Percentiles rank a stretch among this genome's conserved stretches.
phyloP scores from a whole-genome alignment of 2,888 invertebrate species.

The Rhogogaster chlorosoma region DNA sequence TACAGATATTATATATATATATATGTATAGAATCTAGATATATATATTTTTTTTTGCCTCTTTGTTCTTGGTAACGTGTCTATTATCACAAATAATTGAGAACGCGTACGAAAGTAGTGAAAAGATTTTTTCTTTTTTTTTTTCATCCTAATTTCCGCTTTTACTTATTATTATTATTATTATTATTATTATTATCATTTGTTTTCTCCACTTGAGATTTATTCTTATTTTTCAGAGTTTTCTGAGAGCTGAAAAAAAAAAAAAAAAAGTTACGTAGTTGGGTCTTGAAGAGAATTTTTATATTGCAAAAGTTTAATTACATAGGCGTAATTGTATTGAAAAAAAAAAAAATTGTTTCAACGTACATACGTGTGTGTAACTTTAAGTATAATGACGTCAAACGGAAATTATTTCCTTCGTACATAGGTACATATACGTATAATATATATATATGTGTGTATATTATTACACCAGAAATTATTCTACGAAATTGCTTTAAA shows the following conservation, averaged over 20 bases:
- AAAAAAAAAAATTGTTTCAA: slow-evolving; percentile 9
- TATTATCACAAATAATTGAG: too few relatives aligned
- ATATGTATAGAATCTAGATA: background rate
- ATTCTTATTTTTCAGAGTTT: background rate
- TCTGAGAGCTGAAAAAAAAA: background rate
- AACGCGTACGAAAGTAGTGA: too few relatives aligned
- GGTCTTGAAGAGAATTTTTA: background rate
- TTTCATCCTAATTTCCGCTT: background rate
- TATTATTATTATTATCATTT: too few relatives aligned
- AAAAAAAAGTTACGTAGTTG: background rate
- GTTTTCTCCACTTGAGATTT: too few relatives aligned
- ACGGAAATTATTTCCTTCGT: slow-evolving; percentile 7
- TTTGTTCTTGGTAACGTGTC: background rate
- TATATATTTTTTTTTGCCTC: background rate
- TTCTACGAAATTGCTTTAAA: background rate
- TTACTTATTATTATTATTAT: too few relatives aligned
- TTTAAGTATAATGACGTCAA: background rate
- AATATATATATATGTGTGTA: background rate
- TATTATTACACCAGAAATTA: background rate
- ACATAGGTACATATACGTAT: background rate
- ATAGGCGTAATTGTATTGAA: background rate
- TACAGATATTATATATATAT: background rate
- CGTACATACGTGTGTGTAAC: background rate
- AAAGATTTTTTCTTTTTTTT: background rate
- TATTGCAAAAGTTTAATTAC: background rate